phyloP scores from a whole-genome alignment of 2,888 invertebrate genomes.

The Pseudoips prasinana region DNA sequence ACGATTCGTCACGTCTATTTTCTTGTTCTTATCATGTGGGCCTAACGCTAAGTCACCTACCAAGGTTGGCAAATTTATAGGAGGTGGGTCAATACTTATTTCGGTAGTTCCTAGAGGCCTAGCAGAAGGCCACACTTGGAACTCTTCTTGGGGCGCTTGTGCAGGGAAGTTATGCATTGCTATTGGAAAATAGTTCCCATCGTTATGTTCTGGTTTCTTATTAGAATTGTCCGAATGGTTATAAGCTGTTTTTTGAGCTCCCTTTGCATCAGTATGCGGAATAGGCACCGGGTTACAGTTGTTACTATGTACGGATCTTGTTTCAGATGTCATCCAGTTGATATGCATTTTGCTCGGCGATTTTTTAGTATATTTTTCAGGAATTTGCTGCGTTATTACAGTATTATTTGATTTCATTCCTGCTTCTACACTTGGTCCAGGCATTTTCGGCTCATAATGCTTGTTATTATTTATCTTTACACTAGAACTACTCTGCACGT shows the following conservation, averaged over 20 bases:
- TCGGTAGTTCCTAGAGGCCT: constrained; percentile 71
- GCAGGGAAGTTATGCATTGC: constrained; percentile 67
- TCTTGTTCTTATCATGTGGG: constrained; percentile 73
- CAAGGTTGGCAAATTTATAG: constrained; percentile 71
- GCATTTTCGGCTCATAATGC: constrained; percentile 55
- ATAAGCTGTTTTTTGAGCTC: constrained; percentile 52
- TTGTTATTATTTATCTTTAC: constrained; percentile 49
- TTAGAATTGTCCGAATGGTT: constrained; percentile 46
- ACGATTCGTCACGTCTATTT: constrained; percentile 50
- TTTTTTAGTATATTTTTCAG: constrained; percentile 71
- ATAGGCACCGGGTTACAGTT: constrained; percentile 45
- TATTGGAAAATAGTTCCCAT: constrained; percentile 68
- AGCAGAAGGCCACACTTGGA: constrained; percentile 70
- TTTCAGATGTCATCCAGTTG: constrained; percentile 79
- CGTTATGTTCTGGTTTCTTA: constrained; percentile 62
- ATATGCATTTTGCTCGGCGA: constrained; percentile 75
- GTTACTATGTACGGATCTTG: constrained; percentile 61
- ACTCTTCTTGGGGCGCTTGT: constrained; percentile 64
- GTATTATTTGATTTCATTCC: constrained; percentile 49
- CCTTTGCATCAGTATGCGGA: constrained; percentile 51
- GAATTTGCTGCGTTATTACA: constrained; percentile 43
- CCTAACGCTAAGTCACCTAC: constrained; percentile 73
- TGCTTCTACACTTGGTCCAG: constrained; percentile 40
- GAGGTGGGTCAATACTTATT: constrained; percentile 75
- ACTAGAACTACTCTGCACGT: constrained; percentile 44